Evolutionary conservation across 53 echinoderm and acorn worm genomes (phyloP).

Genomic region (Stichopus horrens): DNA sequence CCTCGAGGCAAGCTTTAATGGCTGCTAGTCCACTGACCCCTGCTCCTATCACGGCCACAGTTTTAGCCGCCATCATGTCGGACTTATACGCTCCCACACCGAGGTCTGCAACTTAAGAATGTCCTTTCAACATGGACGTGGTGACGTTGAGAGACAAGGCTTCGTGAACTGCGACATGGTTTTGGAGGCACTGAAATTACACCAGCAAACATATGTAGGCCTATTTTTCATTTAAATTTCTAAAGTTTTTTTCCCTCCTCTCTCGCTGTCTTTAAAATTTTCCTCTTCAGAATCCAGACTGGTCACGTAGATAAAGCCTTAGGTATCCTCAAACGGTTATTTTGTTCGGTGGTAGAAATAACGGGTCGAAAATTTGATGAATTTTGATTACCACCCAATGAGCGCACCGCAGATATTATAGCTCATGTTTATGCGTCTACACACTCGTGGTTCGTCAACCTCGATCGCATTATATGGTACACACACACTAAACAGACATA

Average conservation of each 20-base stretch:
- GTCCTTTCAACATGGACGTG: too few relatives aligned
- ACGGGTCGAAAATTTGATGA: background rate
- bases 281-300: background rate
- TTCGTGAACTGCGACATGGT: too few relatives aligned
- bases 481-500: background rate
- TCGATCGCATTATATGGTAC: background rate
- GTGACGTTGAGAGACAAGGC: too few relatives aligned
- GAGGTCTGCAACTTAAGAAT: background rate
- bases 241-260: background rate
- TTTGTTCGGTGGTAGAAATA: background rate
- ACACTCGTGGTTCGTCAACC: background rate
- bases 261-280: background rate
- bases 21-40: conserved; percentile 28
- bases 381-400: conserved; percentile 6
- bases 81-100: background rate
- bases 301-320: background rate
- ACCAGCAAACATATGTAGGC: background rate
- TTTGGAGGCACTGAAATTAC: too few relatives aligned
- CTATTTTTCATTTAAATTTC: background rate
- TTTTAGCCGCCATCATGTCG: background rate
- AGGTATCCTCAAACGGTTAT: background rate
- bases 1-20: conserved; percentile 24
- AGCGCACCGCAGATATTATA: background rate
- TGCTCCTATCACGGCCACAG: conserved; percentile 23
- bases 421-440: conserved; percentile 25